These are phyloP conservation scores for Ooceraea biroi DNA, from an alignment of 1,140 invertebrate genomes.

Conservation along the genomic window DNA sequence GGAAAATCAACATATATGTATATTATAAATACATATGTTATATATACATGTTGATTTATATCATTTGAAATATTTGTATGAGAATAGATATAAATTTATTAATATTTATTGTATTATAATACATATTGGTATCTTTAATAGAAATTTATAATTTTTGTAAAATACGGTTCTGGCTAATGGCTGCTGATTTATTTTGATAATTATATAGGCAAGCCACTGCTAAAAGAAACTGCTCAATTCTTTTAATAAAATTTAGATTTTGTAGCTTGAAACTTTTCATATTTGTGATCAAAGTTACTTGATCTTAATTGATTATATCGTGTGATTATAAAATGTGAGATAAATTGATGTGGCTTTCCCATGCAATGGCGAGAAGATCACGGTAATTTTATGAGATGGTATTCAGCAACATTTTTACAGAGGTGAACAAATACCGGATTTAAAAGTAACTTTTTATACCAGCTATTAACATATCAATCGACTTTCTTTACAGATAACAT, in stretches of 20 bases:
- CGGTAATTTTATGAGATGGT: conserved; percentile 68
- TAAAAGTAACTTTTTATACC: conserved; percentile 71
- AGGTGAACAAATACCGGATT: conserved; percentile 76
- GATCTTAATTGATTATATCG: background rate
- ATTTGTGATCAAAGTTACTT: background rate
- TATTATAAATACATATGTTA: background rate
- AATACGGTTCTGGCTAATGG: conserved; percentile 67
- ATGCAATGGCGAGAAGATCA: conserved; percentile 3
- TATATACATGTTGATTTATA: background rate
- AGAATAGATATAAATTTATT: background rate
- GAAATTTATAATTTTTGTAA: background rate
- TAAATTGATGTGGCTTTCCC: conserved; percentile 72
- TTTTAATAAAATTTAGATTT: conserved; percentile 14
- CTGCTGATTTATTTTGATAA: conserved; percentile 57
- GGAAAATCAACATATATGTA: background rate
- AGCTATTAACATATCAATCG: conserved; percentile 79
- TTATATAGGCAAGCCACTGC: conserved; percentile 59
- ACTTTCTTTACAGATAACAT: conserved; percentile 78
- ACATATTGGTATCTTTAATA: background rate
- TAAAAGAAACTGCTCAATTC: too few species aligned
- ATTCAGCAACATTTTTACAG: conserved; percentile 76
- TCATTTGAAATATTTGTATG: background rate
- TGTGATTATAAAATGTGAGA: conserved; percentile 39
- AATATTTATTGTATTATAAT: background rate
- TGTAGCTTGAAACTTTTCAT: background rate